A percentile compares a stretch with the other conserved stretches of the same genome.
These are phyloP conservation scores for Shargacucullia verbasci DNA, from an alignment of 2,888 invertebrate genomes.

Conservation along the genomic window DNA sequence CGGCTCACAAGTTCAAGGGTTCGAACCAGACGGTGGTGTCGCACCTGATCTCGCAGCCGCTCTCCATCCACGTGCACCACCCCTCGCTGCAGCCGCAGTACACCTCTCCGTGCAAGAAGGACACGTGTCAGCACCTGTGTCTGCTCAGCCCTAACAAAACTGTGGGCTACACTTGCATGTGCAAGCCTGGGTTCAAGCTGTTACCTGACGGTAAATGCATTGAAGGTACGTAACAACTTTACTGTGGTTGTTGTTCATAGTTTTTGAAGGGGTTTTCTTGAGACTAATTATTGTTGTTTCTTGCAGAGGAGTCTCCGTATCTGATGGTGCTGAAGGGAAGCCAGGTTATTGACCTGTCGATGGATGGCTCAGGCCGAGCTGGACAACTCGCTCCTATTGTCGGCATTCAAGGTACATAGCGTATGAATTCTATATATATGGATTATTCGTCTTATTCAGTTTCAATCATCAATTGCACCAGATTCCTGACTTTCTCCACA, in stretches of 20 bases:
- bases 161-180: constrained; percentile 95
- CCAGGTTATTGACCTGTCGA: constrained; percentile 95
- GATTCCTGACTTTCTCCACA: too few relatives aligned
- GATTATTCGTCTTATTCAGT: too few relatives aligned
- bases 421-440: too few relatives aligned
- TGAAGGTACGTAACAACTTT: constrained; percentile 83
- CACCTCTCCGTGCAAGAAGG: constrained; percentile 92
- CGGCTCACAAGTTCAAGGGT: constrained; percentile 97
- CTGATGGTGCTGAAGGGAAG: constrained; percentile 96
- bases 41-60: constrained; percentile 97
- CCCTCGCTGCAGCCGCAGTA: constrained; percentile 96
- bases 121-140: constrained; percentile 96
- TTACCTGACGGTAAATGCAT: constrained; percentile 91
- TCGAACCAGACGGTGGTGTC: constrained; percentile 97
- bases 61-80: constrained; percentile 98
- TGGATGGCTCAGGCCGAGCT: constrained; percentile 93
- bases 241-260: neutral
- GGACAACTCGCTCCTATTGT: constrained; percentile 96
- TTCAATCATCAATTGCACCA: too few relatives aligned
- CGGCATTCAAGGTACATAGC: constrained; percentile 90
- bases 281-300: neutral
- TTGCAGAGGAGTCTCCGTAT: constrained; percentile 94
- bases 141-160: constrained; percentile 93
- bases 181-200: constrained; percentile 95
- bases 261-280: neutral